Conservation (phyloP, 2,888 invertebrate genomes). For the Tipula lateralis region DNA sequence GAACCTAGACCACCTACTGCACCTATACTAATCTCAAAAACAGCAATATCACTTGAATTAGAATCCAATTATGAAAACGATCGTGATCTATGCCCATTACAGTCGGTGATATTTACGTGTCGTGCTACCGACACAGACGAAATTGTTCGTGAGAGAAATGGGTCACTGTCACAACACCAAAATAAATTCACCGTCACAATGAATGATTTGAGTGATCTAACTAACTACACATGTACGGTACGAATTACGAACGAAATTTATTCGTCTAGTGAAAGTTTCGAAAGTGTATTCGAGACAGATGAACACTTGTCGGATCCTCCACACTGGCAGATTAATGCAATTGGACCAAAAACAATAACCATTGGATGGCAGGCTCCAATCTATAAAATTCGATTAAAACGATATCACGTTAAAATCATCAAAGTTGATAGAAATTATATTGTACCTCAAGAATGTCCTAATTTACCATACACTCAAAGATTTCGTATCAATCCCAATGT, state of each 20-base stretch:
- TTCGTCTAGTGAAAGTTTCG: background rate
- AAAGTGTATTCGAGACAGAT: background rate
- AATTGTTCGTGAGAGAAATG: background rate
- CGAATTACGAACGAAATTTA: background rate
- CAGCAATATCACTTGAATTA: background rate
- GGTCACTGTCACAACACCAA: background rate
- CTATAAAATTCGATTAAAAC: background rate
- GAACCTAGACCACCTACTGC: background rate
- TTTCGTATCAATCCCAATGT: background rate
- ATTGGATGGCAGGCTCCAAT: background rate
- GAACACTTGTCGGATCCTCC: background rate
- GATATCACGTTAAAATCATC: background rate
- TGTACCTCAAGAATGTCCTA: background rate
- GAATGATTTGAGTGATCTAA: background rate
- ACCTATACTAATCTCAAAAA: background rate
- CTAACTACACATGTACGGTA: background rate
- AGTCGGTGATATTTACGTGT: background rate
- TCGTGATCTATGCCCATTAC: background rate
- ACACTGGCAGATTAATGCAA: background rate
- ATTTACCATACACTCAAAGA: background rate
- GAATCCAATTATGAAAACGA: background rate
- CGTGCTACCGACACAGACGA: background rate
- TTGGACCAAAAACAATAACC: background rate
- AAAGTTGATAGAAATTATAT: background rate
- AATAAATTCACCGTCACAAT: background rate